These are phyloP conservation scores for Ramazzottius varieornatus DNA, from an alignment of 2,888 invertebrate species.

Conservation along the genomic window DNA sequence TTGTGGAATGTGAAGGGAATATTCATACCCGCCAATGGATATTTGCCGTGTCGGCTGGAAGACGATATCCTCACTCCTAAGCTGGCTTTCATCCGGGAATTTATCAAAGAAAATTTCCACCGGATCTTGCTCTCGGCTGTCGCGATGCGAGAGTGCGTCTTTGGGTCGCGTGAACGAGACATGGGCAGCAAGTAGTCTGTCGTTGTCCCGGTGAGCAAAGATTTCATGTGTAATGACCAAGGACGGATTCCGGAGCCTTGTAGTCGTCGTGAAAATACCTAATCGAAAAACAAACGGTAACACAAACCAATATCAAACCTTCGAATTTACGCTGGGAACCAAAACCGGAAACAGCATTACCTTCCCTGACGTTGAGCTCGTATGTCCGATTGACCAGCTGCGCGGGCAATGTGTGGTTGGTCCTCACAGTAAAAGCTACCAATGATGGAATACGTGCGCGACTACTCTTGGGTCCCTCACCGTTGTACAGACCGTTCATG, in stretches of 20 bases:
- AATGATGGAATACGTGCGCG: neutral
- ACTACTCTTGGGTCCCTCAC: neutral
- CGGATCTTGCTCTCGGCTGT: neutral
- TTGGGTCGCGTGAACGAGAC: neutral
- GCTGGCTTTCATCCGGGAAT: neutral
- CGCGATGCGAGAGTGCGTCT: neutral
- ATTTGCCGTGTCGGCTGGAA: neutral
- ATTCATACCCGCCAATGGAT: no score
- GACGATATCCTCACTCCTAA: neutral
- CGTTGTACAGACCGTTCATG: slow-evolving; percentile 1
- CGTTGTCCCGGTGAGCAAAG: neutral
- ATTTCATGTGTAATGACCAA: neutral
- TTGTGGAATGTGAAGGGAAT: no score
- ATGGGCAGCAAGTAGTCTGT: neutral
- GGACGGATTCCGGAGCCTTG: neutral
- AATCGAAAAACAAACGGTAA: no score
- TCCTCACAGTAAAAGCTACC: neutral
- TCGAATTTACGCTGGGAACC: no score
- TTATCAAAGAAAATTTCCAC: neutral
- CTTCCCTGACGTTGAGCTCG: neutral
- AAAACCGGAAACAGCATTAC: no score
- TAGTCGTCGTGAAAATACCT: no score
- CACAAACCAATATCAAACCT: no score
- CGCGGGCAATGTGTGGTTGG: neutral
- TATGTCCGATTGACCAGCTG: neutral